Base-by-base conservation (phyloP, 2,797 vertebrate genomes). In the Steatocranus sp. region DNA sequence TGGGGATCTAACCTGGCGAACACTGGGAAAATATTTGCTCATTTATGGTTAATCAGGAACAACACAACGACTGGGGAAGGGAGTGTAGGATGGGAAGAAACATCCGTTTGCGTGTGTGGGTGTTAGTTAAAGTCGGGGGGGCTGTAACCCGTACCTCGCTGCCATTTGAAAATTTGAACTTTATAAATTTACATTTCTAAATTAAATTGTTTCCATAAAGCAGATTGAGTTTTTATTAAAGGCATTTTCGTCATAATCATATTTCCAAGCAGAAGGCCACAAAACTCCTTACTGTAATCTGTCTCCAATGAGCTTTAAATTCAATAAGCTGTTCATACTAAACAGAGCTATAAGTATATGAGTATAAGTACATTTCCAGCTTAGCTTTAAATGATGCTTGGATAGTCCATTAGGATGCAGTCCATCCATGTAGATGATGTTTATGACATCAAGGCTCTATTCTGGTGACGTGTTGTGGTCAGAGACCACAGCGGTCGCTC, bases 21-120 rank as follows among this genome's bases (percentile, higher is more conserved):
- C 97, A 97, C 97, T 97, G 98, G 97, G 97, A 99, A 99, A 98
- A 99, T 99, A 98, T 99, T 99, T 99, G 98, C 97, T 98, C 97
- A 95, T 98, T 98, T 98, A 98, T 96, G 96, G 97, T 97, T 97
- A 97, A 98, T 98, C 98, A 98, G 97, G 94, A 96, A 95, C 91
- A 95, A 94, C 94, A 94, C 91, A 92, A 90, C 49, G 87, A 78
- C 83, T 17, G 78, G 78, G 85, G 88, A 61, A 70, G 83, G 41
- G 41, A 11, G 82, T 23, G 80, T 43, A 70, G 78, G 76, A 74
- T 51, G 58, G 58, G 75, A 89, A 80, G 83, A 74, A 83, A 78
- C 85, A 87, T 86, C 82, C 77, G 85, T 80, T 53, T 85, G 78
- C 46, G 1, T 50, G 77, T 61, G 83, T 79, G 50, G 49, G 27